A percentile compares a stretch with the other conserved stretches of the same genome.
Conservation (phyloP, 30 jellyfish, hydroid and myxozoan genomes). For the Aurelia sp. region DNA sequence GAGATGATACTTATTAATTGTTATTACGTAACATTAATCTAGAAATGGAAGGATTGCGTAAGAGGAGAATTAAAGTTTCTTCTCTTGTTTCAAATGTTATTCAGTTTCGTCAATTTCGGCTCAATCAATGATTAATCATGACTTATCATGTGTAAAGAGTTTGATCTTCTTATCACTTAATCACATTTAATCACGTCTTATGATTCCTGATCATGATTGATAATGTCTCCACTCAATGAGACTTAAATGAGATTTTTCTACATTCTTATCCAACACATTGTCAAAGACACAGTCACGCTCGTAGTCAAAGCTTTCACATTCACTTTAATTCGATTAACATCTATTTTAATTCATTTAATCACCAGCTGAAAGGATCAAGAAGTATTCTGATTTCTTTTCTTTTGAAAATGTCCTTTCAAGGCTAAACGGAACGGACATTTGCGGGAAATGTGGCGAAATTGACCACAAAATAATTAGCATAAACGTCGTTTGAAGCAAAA, state of each 20-base stretch:
- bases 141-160: constrained; percentile 2
- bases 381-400: not conserved
- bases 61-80: not conserved
- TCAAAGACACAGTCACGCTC: not conserved
- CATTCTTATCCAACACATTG: not conserved
- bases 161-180: constrained; percentile 32
- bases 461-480: no score
- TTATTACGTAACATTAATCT: not conserved
- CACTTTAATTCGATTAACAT: no score
- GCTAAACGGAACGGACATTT: no score
- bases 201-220: constrained; percentile 20
- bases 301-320: no score
- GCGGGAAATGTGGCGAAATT: no score
- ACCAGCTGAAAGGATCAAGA: not conserved
- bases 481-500: no score
- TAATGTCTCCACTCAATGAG: constrained; percentile 10
- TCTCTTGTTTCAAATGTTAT: not conserved
- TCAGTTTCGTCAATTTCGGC: not conserved
- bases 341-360: not conserved
- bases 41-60: not conserved
- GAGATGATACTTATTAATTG: not conserved
- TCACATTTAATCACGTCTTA: constrained; percentile 17
- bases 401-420: no score
- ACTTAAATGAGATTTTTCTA: not conserved
- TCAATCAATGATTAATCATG: constrained; percentile 5